phyloP scores from a whole-genome alignment of 2,113 vertebrate genomes.

The Catagonus wagneri region DNA sequence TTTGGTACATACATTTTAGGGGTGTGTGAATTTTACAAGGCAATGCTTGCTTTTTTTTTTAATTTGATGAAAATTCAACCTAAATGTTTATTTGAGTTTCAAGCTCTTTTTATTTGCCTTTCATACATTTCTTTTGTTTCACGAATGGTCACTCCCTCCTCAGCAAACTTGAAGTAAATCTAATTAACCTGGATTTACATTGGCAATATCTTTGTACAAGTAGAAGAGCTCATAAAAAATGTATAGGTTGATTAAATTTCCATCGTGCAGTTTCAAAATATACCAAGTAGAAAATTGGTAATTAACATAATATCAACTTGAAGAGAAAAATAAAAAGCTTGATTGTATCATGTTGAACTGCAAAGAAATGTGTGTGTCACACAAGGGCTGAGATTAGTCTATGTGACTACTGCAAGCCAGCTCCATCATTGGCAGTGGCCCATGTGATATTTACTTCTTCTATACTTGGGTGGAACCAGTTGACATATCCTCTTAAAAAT shows the following conservation, averaged over 20 bases:
- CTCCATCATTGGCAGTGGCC: background rate
- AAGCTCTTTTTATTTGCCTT: constrained; percentile 69
- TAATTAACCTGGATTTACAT: constrained; percentile 69
- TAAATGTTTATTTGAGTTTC: background rate
- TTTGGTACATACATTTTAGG: background rate
- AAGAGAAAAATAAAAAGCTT: background rate
- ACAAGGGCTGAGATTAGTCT: background rate
- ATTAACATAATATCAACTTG: background rate
- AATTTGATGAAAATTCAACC: background rate
- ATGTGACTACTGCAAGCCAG: background rate
- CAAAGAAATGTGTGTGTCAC: background rate
- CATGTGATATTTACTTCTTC: background rate
- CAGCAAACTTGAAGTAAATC: constrained; percentile 56
- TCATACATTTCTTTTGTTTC: constrained; percentile 63
- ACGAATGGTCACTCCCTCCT: background rate
- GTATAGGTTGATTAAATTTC: constrained; percentile 67
- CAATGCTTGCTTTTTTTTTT: background rate
- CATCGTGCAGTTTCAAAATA: constrained; percentile 26
- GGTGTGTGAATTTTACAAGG: background rate
- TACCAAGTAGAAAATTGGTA: background rate
- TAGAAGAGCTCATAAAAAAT: constrained; percentile 70
- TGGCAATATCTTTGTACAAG: constrained; percentile 42
- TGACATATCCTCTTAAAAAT: background rate
- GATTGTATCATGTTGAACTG: background rate
- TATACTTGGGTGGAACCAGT: background rate